A percentile compares a stretch with the other conserved stretches of the same genome.
These are phyloP conservation scores for Dermolepida albohirtum DNA, from an alignment of 2,888 invertebrate genomes.

Conservation along the genomic window DNA sequence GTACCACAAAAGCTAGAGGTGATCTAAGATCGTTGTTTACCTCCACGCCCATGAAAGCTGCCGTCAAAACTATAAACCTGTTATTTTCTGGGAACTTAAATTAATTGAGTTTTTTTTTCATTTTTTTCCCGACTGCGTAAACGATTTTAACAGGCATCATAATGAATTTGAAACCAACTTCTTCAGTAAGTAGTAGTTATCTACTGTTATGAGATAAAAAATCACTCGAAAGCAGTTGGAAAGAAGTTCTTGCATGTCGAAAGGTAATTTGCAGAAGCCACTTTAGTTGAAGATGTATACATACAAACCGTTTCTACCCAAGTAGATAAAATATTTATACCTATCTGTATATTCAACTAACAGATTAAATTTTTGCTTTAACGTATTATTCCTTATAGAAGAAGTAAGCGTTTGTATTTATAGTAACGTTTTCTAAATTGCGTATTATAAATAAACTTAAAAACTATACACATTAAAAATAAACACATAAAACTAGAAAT, in stretches of 20 bases:
- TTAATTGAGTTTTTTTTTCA: conserved; percentile 51
- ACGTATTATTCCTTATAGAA: neutral
- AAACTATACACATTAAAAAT: no score
- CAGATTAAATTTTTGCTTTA: conserved; percentile 6
- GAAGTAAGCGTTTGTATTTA: no score
- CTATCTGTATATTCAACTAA: conserved; percentile 19
- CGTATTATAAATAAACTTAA: no score
- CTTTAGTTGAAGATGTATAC: conserved; percentile 33
- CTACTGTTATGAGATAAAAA: conserved; percentile 47
- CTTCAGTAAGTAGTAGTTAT: conserved; percentile 62
- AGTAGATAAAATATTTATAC: conserved; percentile 38
- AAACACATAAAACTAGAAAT: no score
- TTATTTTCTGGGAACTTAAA: conserved; percentile 52
- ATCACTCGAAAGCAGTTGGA: conserved; percentile 39
- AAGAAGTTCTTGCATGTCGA: conserved; percentile 40
- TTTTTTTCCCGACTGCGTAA: conserved; percentile 44
- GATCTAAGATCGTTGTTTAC: conserved; percentile 44
- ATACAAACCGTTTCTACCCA: conserved; percentile 27
- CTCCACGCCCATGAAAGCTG: conserved; percentile 43
- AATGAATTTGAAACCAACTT: conserved; percentile 58
- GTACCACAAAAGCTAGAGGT: conserved; percentile 42
- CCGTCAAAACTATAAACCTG: conserved; percentile 50
- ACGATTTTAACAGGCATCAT: conserved; percentile 56
- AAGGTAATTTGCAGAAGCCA: conserved; percentile 44
- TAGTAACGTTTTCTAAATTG: no score